phyloP scores from a whole-genome alignment of 2,797 vertebrate genomes.

The Distichodus sexfasciatus region DNA sequence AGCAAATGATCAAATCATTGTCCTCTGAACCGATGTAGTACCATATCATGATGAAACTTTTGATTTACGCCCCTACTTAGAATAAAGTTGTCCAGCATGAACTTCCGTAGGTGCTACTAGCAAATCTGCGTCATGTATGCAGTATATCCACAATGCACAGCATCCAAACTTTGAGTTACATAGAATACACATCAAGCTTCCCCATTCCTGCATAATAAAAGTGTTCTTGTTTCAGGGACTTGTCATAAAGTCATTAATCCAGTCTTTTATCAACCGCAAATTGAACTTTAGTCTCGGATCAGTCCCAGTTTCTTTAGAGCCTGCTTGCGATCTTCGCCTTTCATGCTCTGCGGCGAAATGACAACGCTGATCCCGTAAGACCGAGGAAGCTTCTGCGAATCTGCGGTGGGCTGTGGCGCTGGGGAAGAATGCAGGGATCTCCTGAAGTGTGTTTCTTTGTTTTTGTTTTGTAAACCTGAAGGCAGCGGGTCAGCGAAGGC shows the following conservation, averaged over 20 bases:
- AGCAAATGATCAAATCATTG: too few relatives aligned
- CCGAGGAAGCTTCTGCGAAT: conserved; percentile 68
- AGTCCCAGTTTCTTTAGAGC: conserved; percentile 89
- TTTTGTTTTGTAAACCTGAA: conserved; percentile 48
- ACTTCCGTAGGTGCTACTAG: too few relatives aligned
- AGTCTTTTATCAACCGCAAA: background rate
- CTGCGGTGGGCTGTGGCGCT: conserved; percentile 41
- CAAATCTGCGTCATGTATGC: too few relatives aligned
- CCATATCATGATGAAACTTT: too few relatives aligned
- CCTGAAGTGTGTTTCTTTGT: conserved; percentile 30
- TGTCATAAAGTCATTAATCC: background rate
- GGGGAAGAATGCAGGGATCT: conserved; percentile 55
- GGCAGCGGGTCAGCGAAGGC: conserved; percentile 63
- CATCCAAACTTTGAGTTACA: too few relatives aligned
- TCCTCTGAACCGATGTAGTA: too few relatives aligned
- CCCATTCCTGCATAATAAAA: too few relatives aligned
- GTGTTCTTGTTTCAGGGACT: too few relatives aligned
- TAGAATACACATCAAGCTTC: too few relatives aligned
- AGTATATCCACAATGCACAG: too few relatives aligned
- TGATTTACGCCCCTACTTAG: too few relatives aligned
- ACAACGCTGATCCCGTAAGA: conserved; percentile 83
- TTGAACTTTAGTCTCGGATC: conserved; percentile 76
- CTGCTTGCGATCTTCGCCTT: conserved; percentile 72
- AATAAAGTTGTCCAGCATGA: too few relatives aligned
- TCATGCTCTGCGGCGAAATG: conserved; percentile 77